Evolutionary conservation across 2,888 invertebrate genomes (phyloP), one percentile per base, ranked within the genome.

Genomic region (Cyrtodaria siliqua): DNA sequence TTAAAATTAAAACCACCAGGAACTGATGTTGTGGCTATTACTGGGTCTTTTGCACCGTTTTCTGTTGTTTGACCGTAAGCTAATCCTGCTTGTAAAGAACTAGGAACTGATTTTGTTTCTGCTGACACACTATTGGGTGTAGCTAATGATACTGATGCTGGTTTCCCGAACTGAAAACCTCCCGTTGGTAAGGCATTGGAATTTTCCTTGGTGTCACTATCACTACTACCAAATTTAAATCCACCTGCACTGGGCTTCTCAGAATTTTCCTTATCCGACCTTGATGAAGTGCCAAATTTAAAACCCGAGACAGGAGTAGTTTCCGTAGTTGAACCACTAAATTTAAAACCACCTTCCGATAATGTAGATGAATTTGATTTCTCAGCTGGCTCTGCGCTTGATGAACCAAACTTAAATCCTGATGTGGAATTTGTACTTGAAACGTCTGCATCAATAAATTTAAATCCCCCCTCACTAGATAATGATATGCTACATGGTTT

Each of bases 81-180:
- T 29, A 74, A 68, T 29, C 62, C 67, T 49, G 42, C 23, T 61
- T 44, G 44, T 44, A 18, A 20, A 44, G 44, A 20, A 52, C 29
- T 40, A 27, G 29, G 57, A 33, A 57, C 20, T 53, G 18, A 49
- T 57, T 40, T 42, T 12, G 3, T 20, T 33, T 40, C 38, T n/a
- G 33, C 29, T 2, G 56, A 12, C 12, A 33, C 16, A 38, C 18
- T n/a, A 18, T 29, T 57, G 6, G 49, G 20, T 44, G 29, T 53
- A 42, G 47, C 60, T 29, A 50, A 49, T 27, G 66, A 24, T 59
- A 60, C 49, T 49, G 6, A 24, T 8, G n/a, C 33, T 49, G 38
- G 12, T 24, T 33, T 64, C 42, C 62, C 73, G 71, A 78, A 62
- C 52, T 77, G 72, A 63, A 78, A 68, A 56, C 73, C 71, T 68